A percentile compares a stretch with the other conserved stretches of the same genome.
Evolutionary conservation across 2,797 vertebrate species (phyloP).

Genomic region (Pseudochromis fuscus): DNA sequence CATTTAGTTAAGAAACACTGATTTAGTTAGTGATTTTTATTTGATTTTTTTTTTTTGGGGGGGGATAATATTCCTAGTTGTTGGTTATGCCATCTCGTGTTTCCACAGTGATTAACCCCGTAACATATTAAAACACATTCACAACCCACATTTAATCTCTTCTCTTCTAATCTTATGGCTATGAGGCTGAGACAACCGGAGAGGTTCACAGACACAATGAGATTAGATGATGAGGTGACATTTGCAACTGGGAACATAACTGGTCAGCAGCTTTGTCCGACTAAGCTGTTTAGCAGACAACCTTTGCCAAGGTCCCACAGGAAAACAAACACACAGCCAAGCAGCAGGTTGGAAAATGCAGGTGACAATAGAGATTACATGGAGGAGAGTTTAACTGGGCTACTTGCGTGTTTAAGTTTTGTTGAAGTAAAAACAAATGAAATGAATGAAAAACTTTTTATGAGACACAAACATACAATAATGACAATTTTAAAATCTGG

Average conservation of each 20-base stretch:
- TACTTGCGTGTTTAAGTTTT: neutral
- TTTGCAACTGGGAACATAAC: constrained; percentile 79
- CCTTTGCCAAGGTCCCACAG: constrained; percentile 69
- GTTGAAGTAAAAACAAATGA: rapidly evolving
- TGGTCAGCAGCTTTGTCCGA: constrained; percentile 82
- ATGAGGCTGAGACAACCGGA: constrained; percentile 32
- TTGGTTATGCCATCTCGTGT: neutral
- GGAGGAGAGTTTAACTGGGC: neutral
- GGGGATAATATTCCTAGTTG: neutral
- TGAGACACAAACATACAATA: too few relatives aligned
- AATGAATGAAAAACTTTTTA: too few relatives aligned
- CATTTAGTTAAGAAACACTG: constrained; percentile 11
- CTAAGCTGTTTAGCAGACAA: constrained; percentile 78
- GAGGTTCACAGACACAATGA: constrained; percentile 53
- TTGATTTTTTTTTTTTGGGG: neutral
- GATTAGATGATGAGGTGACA: constrained; percentile 78
- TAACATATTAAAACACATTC: constrained; percentile 20
- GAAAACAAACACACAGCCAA: constrained; percentile 58
- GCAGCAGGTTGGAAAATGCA: constrained; percentile 37
- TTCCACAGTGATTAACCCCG: constrained; percentile 1
- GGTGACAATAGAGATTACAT: constrained; percentile 17
- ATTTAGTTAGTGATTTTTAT: neutral
- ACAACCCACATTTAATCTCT: constrained; percentile 44
- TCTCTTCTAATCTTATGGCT: constrained; percentile 42
- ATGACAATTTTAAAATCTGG: too few relatives aligned